phyloP scores from a whole-genome alignment of 2,113 vertebrate species.

The Strix uralensis region DNA sequence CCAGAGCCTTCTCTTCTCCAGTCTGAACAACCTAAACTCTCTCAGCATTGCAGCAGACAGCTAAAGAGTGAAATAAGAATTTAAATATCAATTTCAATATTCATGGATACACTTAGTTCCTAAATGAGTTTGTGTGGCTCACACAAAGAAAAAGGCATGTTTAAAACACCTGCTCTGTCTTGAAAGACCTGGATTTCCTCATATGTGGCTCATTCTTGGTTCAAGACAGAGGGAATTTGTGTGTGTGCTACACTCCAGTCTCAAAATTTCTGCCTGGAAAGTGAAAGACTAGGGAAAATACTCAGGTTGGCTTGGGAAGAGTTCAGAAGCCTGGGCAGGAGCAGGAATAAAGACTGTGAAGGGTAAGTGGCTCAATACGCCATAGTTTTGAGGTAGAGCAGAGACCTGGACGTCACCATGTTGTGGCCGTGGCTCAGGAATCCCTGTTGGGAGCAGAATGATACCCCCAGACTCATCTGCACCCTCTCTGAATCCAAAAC shows the following conservation, averaged over 20 bases:
- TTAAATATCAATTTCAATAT: not conserved
- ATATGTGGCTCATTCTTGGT: not conserved
- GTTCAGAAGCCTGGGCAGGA: not conserved
- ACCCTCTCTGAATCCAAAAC: not conserved
- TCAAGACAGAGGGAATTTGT: not conserved
- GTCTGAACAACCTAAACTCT: no score
- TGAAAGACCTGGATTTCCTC: not conserved
- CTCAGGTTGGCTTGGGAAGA: not conserved
- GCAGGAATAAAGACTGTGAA: not conserved
- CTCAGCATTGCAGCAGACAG: not conserved
- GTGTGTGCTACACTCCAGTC: not conserved
- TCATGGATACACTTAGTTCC: not conserved
- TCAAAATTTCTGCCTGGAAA: not conserved
- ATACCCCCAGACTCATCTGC: fast-evolving
- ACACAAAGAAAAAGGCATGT: not conserved
- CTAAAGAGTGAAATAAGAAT: not conserved
- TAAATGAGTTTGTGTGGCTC: not conserved
- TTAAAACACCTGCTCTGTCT: not conserved
- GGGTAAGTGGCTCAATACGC: not conserved
- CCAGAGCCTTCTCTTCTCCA: no score
- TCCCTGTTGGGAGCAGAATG: not conserved
- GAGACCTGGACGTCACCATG: not conserved
- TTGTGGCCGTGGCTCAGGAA: not conserved
- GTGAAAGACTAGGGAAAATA: not conserved
- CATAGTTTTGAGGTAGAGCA: not conserved